phyloP scores from a whole-genome alignment of 2,113 vertebrate species.

The Spermophilus dauricus region DNA sequence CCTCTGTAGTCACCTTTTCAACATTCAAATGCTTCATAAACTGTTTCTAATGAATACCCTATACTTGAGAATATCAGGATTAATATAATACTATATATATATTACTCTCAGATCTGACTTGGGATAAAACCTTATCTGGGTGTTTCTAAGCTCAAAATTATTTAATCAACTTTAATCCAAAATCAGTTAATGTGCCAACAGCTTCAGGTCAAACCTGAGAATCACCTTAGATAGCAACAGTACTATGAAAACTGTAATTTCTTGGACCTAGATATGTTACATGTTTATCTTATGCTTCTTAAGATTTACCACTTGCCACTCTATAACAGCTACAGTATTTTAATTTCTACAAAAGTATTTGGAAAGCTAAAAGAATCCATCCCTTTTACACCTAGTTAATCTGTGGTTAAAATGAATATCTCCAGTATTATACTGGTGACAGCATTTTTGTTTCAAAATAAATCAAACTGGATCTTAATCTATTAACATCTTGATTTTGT shows the following conservation, averaged over 20 bases:
- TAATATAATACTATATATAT: background rate
- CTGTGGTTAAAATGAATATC: background rate
- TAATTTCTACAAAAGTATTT: background rate
- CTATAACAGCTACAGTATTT: background rate
- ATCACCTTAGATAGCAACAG: background rate
- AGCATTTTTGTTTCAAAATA: background rate
- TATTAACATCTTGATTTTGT: background rate
- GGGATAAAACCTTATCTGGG: background rate
- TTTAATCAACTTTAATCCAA: background rate
- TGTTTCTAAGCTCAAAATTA: background rate
- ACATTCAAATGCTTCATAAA: background rate
- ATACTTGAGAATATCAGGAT: background rate
- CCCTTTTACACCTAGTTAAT: background rate
- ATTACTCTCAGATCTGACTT: background rate
- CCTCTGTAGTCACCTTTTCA: background rate
- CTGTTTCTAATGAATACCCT: background rate
- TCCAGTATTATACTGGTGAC: background rate
- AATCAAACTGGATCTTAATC: background rate
- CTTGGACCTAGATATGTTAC: background rate
- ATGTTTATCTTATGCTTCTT: slow-evolving; percentile 20
- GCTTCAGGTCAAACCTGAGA: slow-evolving; percentile 25
- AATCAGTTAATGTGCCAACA: slow-evolving; percentile 15
- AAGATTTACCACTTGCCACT: background rate
- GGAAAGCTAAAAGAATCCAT: slow-evolving; percentile 25
- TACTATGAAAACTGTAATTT: background rate